Conservation (phyloP, 2,888 invertebrate species). For the Monoplex corrugatus region DNA sequence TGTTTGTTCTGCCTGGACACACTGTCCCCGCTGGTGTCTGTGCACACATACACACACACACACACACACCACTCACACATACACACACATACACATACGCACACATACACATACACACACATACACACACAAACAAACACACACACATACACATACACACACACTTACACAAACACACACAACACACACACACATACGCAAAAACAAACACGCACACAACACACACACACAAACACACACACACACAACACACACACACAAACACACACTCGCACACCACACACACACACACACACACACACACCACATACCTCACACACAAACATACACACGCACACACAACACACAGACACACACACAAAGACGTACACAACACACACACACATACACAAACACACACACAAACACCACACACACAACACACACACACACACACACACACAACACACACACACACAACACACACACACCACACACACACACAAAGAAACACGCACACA, state of each 20-base stretch:
- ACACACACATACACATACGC: conserved; percentile 13
- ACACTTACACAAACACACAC: conserved; percentile 43
- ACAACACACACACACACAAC: conserved; percentile 29
- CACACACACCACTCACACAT: neutral
- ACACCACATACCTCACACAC: conserved; percentile 36
- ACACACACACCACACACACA: neutral
- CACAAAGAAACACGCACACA: neutral
- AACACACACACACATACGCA: conserved; percentile 32
- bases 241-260: neutral
- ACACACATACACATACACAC: neutral
- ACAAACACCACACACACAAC: conserved; percentile 58
- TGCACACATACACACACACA: no score
- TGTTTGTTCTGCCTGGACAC: conserved; percentile 62
- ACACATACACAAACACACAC: neutral
- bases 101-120: neutral
- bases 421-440: conserved; percentile 39
- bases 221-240: neutral
- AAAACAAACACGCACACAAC: neutral
- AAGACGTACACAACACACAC: conserved; percentile 16
- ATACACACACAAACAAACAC: conserved; percentile 1
- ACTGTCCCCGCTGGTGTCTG: conserved; percentile 66
- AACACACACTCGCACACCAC: conserved; percentile 53
- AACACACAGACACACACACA: neutral
- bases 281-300: conserved; percentile 52
- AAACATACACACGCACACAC: conserved; percentile 20